Evolutionary conservation across 2,888 invertebrate species (phyloP).

Genomic region (Brassicogethes aeneus): DNA sequence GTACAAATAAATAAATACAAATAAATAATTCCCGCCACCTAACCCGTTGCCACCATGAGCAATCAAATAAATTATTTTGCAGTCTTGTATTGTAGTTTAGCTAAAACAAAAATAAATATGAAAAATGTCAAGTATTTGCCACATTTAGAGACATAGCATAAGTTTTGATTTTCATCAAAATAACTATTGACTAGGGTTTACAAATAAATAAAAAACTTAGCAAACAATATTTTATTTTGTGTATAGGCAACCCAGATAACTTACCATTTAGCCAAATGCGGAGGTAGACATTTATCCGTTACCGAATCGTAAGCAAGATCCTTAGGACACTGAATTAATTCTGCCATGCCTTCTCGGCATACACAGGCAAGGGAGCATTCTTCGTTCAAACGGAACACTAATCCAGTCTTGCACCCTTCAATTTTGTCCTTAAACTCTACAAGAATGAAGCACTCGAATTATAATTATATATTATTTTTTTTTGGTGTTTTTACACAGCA

Average conservation of each 20-base stretch:
- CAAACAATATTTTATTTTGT: no score
- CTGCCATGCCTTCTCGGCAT: constrained; percentile 33
- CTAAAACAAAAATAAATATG: no score
- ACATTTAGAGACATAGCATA: background rate
- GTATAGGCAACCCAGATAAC: no score
- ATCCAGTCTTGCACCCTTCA: constrained; percentile 29
- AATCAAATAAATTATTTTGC: no score
- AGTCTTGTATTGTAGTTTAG: no score
- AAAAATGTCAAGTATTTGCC: background rate
- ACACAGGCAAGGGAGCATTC: constrained; percentile 36
- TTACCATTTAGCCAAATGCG: constrained; percentile 38
- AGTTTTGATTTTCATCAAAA: background rate
- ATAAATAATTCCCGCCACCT: no score
- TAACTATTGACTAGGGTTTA: background rate
- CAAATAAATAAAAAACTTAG: no score
- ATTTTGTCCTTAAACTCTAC: constrained; percentile 28
- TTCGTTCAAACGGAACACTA: constrained; percentile 32
- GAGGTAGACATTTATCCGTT: constrained; percentile 34
- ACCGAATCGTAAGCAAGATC: constrained; percentile 36
- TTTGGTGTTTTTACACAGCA: no score
- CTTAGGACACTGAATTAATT: constrained; percentile 37
- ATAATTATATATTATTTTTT: background rate
- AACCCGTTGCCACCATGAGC: no score
- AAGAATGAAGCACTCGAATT: no score
- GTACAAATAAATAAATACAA: no score